phyloP scores from a whole-genome alignment of 2,113 vertebrate species.

The Rana temporaria region DNA sequence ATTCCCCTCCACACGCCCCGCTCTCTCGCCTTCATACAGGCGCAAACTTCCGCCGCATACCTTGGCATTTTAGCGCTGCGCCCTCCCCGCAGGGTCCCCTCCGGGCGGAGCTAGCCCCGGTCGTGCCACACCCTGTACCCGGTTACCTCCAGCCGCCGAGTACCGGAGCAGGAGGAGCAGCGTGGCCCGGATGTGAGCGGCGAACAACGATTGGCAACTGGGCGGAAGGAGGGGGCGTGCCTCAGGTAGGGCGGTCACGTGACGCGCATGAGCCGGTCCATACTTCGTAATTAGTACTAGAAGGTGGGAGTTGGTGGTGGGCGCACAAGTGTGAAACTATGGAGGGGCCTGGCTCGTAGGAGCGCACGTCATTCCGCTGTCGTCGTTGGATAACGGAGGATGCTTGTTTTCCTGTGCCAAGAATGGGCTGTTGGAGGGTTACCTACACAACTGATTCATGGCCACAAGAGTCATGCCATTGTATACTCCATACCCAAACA shows the following conservation, averaged over 20 bases:
- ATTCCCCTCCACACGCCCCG: not conserved
- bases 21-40: not conserved
- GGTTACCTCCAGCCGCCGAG: constrained; percentile 72
- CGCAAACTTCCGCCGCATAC: not conserved
- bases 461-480: too few relatives aligned
- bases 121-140: constrained; percentile 58
- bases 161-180: constrained; percentile 47
- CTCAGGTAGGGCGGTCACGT: constrained; percentile 68
- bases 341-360: too few relatives aligned
- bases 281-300: not conserved
- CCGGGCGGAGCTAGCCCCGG: constrained; percentile 16
- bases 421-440: too few relatives aligned
- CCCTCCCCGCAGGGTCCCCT: not conserved
- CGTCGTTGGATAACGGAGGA: too few relatives aligned
- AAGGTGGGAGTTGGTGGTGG: not conserved
- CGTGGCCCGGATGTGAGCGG: constrained; percentile 67
- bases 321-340: too few relatives aligned
- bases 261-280: constrained; percentile 61
- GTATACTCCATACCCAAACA: too few relatives aligned
- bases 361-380: too few relatives aligned
- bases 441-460: too few relatives aligned
- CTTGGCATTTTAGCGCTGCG: not conserved
- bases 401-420: too few relatives aligned
- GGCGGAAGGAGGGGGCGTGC: constrained; percentile 62
- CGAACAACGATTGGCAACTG: constrained; percentile 52